A percentile compares a stretch with the other conserved stretches of the same genome.
phyloP scores from a whole-genome alignment of 37 sponge, comb jelly and placozoan genomes.

The Tethya wilhelma region DNA sequence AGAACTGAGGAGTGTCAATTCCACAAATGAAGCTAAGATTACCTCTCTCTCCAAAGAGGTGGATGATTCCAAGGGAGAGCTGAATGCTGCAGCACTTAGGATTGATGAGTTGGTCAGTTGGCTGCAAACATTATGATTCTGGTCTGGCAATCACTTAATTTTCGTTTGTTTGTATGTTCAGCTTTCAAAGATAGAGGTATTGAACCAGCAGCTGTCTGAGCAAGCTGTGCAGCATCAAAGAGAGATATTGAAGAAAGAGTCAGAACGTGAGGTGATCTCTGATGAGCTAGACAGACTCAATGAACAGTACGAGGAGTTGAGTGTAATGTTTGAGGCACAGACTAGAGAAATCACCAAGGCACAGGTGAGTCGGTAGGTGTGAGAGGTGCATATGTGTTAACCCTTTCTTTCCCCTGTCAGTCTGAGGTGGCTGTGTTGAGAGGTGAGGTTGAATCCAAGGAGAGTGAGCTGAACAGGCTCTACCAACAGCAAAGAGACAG shows the following conservation, averaged over 20 bases:
- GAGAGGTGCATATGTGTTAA: neutral
- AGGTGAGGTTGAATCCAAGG: slow-evolving; percentile 10
- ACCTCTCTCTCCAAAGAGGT: slow-evolving; percentile 38
- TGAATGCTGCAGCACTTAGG: slow-evolving; percentile 14
- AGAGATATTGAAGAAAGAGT: slow-evolving; percentile 45
- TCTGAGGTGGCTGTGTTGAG: slow-evolving; percentile 10
- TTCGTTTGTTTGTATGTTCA: neutral
- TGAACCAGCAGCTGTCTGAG: slow-evolving; percentile 4
- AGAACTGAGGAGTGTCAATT: slow-evolving; percentile 34
- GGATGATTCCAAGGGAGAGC: slow-evolving; percentile 37
- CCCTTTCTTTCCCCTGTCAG: neutral
- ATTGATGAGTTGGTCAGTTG: slow-evolving; percentile 49
- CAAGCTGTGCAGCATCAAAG: neutral
- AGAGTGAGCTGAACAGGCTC: slow-evolving; percentile 20
- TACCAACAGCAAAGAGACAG: slow-evolving; percentile 31
- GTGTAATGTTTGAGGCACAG: slow-evolving; percentile 41
- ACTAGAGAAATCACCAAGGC: slow-evolving; percentile 19
- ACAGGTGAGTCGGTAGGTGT: slow-evolving; percentile 6
- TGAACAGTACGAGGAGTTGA: slow-evolving; percentile 77
- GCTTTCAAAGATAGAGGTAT: slow-evolving; percentile 10
- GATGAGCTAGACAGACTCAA: slow-evolving; percentile 65
- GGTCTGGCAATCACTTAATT: neutral
- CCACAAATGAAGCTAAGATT: slow-evolving; percentile 19
- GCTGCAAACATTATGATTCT: neutral
- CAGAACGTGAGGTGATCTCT: slow-evolving; percentile 53